Conservation (phyloP, 2,888 invertebrate genomes). For the Oscheius myriophilus region DNA sequence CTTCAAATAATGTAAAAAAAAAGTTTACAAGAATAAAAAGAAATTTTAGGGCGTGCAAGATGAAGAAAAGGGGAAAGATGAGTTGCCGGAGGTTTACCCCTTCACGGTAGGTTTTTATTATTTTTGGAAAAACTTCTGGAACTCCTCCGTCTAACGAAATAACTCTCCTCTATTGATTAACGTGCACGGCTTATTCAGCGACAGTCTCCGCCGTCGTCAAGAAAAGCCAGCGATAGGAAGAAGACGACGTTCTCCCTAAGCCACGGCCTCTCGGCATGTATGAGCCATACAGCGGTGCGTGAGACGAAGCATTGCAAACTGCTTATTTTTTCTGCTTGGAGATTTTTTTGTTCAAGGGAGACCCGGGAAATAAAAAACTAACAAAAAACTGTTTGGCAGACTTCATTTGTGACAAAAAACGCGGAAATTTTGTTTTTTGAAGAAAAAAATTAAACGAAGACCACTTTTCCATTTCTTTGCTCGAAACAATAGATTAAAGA, state of each 20-base stretch:
- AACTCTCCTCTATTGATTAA: background rate
- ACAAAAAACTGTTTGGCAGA: background rate
- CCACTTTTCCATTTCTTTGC: too few relatives aligned
- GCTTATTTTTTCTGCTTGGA: too few relatives aligned
- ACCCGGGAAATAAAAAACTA: background rate
- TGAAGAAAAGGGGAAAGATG: constrained; percentile 27
- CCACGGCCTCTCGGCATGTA: constrained; percentile 55
- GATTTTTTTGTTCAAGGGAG: background rate
- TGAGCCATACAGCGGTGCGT: constrained; percentile 58
- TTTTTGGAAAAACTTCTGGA: background rate
- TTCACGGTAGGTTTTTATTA: constrained; percentile 25
- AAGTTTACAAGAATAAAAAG: too few relatives aligned
- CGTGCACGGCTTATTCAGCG: constrained; percentile 13
- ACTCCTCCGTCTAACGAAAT: background rate
- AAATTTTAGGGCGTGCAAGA: constrained; percentile 26
- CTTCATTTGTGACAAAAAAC: too few relatives aligned
- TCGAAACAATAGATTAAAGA: too few relatives aligned
- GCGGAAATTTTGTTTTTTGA: too few relatives aligned
- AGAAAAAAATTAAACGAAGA: too few relatives aligned
- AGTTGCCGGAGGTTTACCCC: constrained; percentile 23
- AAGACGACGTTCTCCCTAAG: constrained; percentile 46
- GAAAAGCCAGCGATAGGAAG: constrained; percentile 27
- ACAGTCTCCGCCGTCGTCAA: constrained; percentile 27
- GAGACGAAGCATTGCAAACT: too few relatives aligned
- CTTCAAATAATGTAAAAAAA: constrained; percentile 9